Base-by-base conservation (phyloP, 2,888 invertebrate species). In the Tinea semifulvella region DNA sequence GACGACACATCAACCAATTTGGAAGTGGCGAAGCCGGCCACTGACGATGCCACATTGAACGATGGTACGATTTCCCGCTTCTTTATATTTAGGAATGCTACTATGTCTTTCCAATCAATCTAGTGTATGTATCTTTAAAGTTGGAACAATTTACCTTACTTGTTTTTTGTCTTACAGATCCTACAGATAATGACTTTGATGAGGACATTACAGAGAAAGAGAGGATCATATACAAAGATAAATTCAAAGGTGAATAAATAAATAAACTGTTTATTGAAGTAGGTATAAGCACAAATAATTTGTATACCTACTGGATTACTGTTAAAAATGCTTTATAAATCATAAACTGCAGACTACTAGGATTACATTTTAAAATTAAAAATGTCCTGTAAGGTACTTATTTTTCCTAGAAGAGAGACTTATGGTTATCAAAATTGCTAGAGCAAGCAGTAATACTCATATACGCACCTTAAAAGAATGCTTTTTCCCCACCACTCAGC, bases 201-300 rank as follows among this genome's bases (percentile, higher is more conserved):
- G 76, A 82, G 11, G 77, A 80, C 54, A 67, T 85, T 49, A 50
- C 68, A 3, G 75, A 82, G 49, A 83, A 83, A 47, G 86, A 86
- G 55, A 75, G 72, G 35, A 62, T 61, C 20, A 80, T 73, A 56
- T 86, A 84, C 53, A 63, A 69, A 49, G 67, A 62, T 50, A 77
- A 76, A 52, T 86, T 81, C 61, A 61, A 61, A 60, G 80, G 82
- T 81, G 55, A 47, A 39, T 28, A n/a, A n/a, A n/a, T n/a, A n/a
- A n/a, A n/a, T n/a, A n/a, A n/a, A n/a, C n/a, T n/a, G n/a, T n/a
- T n/a, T n/a, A n/a, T n/a, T n/a, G n/a, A n/a, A n/a, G n/a, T n/a
- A n/a, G n/a, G n/a, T n/a, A n/a, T n/a, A n/a, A n/a, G n/a, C n/a
- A n/a, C n/a, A n/a, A n/a, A n/a, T n/a, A n/a, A n/a, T n/a, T n/a